Percentiles rank a stretch among this genome's conserved stretches.
These are phyloP conservation scores for Venustoraphidia nigricollis DNA, from an alignment of 2,888 invertebrate species.

Conservation along the genomic window DNA sequence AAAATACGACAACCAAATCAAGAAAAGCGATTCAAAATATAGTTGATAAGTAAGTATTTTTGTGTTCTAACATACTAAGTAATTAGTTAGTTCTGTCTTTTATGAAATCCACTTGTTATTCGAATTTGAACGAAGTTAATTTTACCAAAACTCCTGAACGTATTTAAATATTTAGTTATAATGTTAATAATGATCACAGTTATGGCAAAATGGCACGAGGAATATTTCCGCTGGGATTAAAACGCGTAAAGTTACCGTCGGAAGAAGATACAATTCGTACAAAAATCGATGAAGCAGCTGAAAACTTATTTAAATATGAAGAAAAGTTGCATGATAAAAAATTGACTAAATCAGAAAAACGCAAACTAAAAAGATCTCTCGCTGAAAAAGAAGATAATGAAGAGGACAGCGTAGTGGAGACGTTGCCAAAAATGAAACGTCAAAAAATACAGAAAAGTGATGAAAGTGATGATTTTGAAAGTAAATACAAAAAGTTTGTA, in stretches of 20 bases:
- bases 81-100: conserved; percentile 1
- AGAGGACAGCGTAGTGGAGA: conserved; percentile 16
- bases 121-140: not conserved
- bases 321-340: conserved; percentile 16
- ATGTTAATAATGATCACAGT: conserved; percentile 23
- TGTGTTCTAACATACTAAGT: conserved; percentile 13
- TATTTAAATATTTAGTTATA: too few relatives aligned
- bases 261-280: conserved; percentile 17
- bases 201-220: conserved; percentile 42
- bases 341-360: conserved; percentile 10
- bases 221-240: conserved; percentile 50
- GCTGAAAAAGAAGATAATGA: conserved; percentile 10
- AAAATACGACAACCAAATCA: conserved; percentile 35
- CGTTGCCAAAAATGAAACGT: conserved; percentile 9
- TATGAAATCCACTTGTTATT: not conserved
- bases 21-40: conserved; percentile 38
- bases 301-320: conserved; percentile 23
- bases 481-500: conserved; percentile 6
- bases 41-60: conserved; percentile 30
- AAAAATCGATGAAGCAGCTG: conserved; percentile 20
- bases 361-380: conserved; percentile 10
- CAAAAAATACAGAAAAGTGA: conserved; percentile 6
- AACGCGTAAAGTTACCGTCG: conserved; percentile 29
- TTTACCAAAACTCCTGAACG: too few relatives aligned
- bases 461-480: conserved; percentile 9